Evolutionary conservation across 2,113 vertebrate genomes (phyloP), one percentile per base, ranked within the genome.

Genomic region (Climacteris rufus): DNA sequence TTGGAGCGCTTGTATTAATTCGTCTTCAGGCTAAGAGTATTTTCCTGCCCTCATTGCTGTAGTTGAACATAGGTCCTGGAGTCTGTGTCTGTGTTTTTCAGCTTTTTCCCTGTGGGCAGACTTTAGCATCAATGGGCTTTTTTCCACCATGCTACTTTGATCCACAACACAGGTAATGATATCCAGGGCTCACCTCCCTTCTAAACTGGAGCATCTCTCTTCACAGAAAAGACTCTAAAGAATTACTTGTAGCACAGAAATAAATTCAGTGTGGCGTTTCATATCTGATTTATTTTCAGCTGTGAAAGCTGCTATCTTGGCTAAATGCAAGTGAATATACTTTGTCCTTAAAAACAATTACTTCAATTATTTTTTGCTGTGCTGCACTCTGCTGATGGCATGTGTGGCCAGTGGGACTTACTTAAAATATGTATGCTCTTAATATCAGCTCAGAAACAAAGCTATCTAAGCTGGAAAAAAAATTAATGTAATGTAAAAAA

Each of bases 341-440:
- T 86, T 92, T 61, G 35, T 92, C 57, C 59, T 83, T 86, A 90
- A 64, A 89, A 96, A 70, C 77, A 94, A 95, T 94, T 93, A 76
- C 37, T 88, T 84, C 39, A 89, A 93, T 92, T 96, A 84, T 56
- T 88, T 89, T 79, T 78, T 94, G 42, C 68, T 77, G 2, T 86
- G n/a, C 44, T 96, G 57, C 31, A 4, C 68, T 78, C 40, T 77
- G 56, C 24, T 89, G 52, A 78, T 93, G 89, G 54, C 31, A 24
- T 54, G 35, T 71, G 40, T 91, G 79, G 56, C 90, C 37, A 14
- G 60, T 88, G 90, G 76, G 93, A 75, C 35, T 94, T 70, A 40
- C 6, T 95, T 86, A 33, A 93, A 83, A 70, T 86, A 87, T 37
- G 35, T 80, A 50, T 88, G 47, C 17, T 61, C 15, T 66, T 86